Base-by-base conservation (phyloP, 2,888 invertebrate species). In the Amblyteles armatorius region DNA sequence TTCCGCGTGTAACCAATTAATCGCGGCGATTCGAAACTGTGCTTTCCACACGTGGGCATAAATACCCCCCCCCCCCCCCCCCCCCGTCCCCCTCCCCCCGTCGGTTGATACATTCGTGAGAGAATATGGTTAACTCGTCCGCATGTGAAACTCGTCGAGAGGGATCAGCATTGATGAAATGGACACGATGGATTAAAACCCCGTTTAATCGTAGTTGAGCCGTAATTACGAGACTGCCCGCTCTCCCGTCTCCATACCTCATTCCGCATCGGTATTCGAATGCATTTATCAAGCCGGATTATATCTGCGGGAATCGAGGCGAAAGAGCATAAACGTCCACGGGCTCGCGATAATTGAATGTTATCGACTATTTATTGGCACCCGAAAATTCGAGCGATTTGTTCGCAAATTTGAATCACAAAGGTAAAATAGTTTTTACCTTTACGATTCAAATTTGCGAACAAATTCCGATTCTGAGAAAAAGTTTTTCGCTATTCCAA, bases 121-220 rank as follows among this genome's bases (percentile, higher is more conserved):
- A 22, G 13, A 5, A 33, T 29, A 19, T 73, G 16, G 26, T 40
- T n/a, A 33, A 29, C n/a, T 55, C 60, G 67, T 57, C 48, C 60
- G n/a, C 36, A 60, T 50, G 19, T 11, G 33, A 74, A 68, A 68
- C n/a, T 44, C 68, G 69, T 16, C 36, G 50, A 36, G 67, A 13
- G 40, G 2, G 40, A n/a, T 79, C 11, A 33, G 29, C 69, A 81
- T 74, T 68, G 69, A 81, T 81, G 50, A 71, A 76, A 81, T 69
- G 40, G 52, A 48, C 55, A 55, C 40, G 71, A 79, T 65, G 55
- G 79, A 76, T 81, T 26, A 81, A 76, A 71, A 44, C 11, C 33
- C 19, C 69, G 63, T 69, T 76, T 40, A 36, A 76, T 76, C 69
- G 69, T 69, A 76, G 69, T 44, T 69, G 33, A 63, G 48, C 44